A percentile compares a stretch with the other conserved stretches of the same genome.
Conservation (phyloP, 2,888 invertebrate genomes). For the Oasisia sp. region DNA sequence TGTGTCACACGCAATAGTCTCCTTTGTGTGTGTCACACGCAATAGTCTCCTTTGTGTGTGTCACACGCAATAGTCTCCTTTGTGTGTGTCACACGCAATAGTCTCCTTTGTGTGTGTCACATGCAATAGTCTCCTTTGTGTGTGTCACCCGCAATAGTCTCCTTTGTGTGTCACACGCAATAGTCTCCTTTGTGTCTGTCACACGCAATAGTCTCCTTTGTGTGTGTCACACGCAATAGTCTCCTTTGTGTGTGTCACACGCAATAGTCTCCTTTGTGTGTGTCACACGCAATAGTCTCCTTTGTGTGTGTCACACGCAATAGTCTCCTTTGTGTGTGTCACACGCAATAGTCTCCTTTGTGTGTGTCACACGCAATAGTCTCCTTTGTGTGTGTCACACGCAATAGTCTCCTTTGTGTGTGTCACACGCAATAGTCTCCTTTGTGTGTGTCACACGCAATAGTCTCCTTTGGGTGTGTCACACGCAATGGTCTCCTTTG, state of each 20-base stretch:
- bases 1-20: neutral
- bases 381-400: neutral
- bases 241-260: neutral
- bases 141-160: neutral
- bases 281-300: neutral
- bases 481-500: neutral
- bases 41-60: neutral
- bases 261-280: neutral
- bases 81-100: neutral
- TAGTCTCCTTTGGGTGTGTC: neutral
- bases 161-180: neutral
- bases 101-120: neutral
- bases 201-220: neutral
- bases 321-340: neutral
- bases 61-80: neutral
- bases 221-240: neutral
- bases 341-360: neutral
- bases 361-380: neutral
- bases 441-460: neutral
- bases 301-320: neutral
- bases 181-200: neutral
- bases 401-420: neutral
- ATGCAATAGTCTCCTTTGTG: neutral
- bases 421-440: neutral
- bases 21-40: neutral